Evolutionary conservation across 1,140 invertebrate genomes (phyloP).

Genomic region (Atta texana): DNA sequence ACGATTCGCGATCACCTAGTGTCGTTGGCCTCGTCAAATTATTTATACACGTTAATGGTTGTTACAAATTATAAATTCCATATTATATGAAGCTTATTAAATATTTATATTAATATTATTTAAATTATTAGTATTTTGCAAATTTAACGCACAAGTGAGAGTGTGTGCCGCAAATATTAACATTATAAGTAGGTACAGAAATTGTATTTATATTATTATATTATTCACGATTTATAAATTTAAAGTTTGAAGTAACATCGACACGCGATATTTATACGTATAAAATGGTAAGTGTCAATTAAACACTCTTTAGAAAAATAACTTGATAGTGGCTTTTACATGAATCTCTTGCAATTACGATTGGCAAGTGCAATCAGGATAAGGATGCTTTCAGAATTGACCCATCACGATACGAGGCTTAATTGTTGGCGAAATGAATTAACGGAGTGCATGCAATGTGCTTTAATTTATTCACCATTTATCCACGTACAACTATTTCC

Average conservation of each 20-base stretch:
- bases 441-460: conserved; percentile 83
- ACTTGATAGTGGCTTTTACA: not conserved
- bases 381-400: conserved; percentile 78
- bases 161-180: not conserved
- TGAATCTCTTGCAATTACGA: conserved; percentile 18
- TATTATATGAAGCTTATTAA: not conserved
- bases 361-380: conserved; percentile 59
- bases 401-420: conserved; percentile 81
- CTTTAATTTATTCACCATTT: conserved; percentile 83
- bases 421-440: conserved; percentile 84
- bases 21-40: not conserved
- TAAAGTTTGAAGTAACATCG: not conserved
- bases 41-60: not conserved
- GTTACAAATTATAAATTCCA: not conserved
- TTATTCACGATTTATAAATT: not conserved
- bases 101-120: not conserved
- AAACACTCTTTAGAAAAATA: not conserved
- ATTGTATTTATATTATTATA: not conserved
- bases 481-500: conserved; percentile 75
- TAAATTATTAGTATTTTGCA: not conserved
- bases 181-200: not conserved
- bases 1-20: not conserved
- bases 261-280: not conserved
- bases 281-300: not conserved
- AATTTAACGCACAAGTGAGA: not conserved